These are phyloP conservation scores for Lomographa bimaculata DNA, from an alignment of 2,888 invertebrate genomes.

Conservation along the genomic window DNA sequence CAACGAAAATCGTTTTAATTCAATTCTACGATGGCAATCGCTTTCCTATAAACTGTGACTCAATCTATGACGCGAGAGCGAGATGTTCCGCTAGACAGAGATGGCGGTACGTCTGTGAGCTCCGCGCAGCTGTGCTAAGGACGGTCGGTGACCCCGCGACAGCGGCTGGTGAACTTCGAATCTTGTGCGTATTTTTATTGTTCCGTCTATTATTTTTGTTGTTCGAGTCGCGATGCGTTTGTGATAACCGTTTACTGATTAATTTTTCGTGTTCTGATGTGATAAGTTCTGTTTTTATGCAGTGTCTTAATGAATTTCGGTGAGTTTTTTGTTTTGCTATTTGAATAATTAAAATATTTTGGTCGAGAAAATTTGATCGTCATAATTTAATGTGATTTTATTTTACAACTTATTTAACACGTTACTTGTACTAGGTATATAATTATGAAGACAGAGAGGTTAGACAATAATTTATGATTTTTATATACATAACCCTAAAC, in stretches of 20 bases:
- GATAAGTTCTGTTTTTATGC: neutral
- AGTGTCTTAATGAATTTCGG: no score
- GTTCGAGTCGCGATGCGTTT: slow-evolving; percentile 39
- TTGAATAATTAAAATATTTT: no score
- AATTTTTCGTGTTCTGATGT: slow-evolving; percentile 13
- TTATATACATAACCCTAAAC: no score
- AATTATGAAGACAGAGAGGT: no score
- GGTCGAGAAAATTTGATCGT: no score
- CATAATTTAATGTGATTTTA: no score
- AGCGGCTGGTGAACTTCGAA: slow-evolving; percentile 81
- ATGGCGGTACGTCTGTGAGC: slow-evolving; percentile 58
- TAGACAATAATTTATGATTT: no score
- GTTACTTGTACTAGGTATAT: no score
- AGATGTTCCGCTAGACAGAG: slow-evolving; percentile 63
- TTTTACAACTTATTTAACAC: no score
- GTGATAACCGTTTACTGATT: slow-evolving; percentile 32
- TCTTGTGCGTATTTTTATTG: slow-evolving; percentile 68
- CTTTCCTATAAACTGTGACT: slow-evolving; percentile 7
- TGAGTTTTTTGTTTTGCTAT: slow-evolving; percentile 3
- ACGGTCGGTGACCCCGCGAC: slow-evolving; percentile 80
- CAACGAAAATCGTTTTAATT: slow-evolving; percentile 9
- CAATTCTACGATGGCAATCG: slow-evolving; percentile 38
- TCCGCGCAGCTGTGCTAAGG: slow-evolving; percentile 76
- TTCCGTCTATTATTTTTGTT: slow-evolving; percentile 37
- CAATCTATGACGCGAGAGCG: slow-evolving; percentile 40